phyloP scores from a whole-genome alignment of 2,888 invertebrate genomes.

The Calameuta idolon region DNA sequence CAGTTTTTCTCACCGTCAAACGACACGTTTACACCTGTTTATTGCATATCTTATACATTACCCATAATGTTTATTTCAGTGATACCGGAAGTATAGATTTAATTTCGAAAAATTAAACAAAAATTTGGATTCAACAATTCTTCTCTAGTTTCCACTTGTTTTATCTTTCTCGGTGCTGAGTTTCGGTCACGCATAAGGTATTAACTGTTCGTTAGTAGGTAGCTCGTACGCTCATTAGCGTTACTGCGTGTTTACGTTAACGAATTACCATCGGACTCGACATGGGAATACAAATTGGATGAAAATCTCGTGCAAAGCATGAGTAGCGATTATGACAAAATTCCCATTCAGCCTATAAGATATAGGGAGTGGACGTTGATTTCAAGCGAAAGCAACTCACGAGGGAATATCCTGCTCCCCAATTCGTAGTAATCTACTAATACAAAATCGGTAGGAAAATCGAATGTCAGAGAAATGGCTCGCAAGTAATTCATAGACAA shows the following conservation, averaged over 20 bases:
- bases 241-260: not conserved
- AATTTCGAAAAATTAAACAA: not conserved
- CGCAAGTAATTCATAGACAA: conserved; percentile 2
- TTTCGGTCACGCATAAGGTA: conserved; percentile 30
- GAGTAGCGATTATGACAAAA: conserved; percentile 12
- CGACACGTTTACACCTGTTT: no score
- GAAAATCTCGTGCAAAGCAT: conserved; percentile 2
- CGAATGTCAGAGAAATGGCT: not conserved
- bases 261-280: not conserved
- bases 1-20: no score
- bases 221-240: conserved; percentile 57
- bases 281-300: not conserved
- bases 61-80: not conserved
- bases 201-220: conserved; percentile 60
- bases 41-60: not conserved
- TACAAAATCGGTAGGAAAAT: not conserved
- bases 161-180: not conserved
- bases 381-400: not conserved
- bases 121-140: not conserved
- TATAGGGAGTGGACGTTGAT: not conserved
- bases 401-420: not conserved
- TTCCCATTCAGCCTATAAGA: not conserved
- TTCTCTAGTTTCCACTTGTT: not conserved
- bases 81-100: not conserved
- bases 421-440: not conserved